Base-by-base conservation (phyloP, 1,140 invertebrate genomes). In the Carposina sasakii region DNA sequence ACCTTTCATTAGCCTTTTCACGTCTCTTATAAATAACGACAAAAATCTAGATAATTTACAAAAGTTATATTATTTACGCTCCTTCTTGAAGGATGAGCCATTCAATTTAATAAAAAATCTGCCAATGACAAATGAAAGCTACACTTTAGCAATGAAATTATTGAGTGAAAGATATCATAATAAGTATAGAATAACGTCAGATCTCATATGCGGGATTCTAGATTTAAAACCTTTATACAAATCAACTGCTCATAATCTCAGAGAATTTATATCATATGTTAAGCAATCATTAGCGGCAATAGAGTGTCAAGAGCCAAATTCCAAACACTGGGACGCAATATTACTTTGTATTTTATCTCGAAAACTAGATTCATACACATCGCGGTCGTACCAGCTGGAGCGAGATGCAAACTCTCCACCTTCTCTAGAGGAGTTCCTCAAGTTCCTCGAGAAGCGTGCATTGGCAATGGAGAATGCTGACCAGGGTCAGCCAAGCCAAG, bases 31-130 rank as follows among this genome's bases (percentile, higher is more conserved):
- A 13, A 40, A 54, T 37, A 28, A 15, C 12, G 39, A 48, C 33
- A 21, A 8, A 9, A 21, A 21, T 13, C 31, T 54, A 9, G 37
- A 44, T 3, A 31, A 48, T 48, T 33, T 39, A 2, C 31, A 43
- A 15, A 54, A 54, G n/a, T 20, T 54, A 8, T 48, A 30, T 39
- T 54, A 53, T 26, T n/a, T 53, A 2, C 5, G 39, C 1, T 36
- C 24, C 20, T 53, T 20, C 15, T 30, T 53, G 19, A 20, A 21
- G 2, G 20, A 4, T 13, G 51, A 53, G 4, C 28, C 51, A n/a
- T 33, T 53, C 15, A 12, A n/a, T 0, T 28, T 28, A 28, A 12
- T 28, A 6, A 28, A 28, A 28, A 28, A 28, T 12, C 24, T 28
- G 6, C 24, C 24, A 28, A 6, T 28, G 12, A 12, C 12, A 28